phyloP scores from a whole-genome alignment of 2,113 vertebrate species.

The Megaleporinus macrocephalus region DNA sequence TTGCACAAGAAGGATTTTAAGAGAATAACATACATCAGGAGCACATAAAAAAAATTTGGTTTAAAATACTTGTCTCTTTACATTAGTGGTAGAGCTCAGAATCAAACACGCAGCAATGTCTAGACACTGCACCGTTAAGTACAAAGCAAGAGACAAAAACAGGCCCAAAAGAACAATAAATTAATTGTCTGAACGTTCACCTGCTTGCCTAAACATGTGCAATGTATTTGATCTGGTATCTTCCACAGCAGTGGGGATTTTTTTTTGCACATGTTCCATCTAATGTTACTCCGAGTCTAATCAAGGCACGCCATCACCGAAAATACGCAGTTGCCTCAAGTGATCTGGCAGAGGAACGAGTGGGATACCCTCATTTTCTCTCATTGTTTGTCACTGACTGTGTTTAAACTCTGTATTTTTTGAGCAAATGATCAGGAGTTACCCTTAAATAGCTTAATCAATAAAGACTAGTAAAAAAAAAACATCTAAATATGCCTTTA shows the following conservation, averaged over 20 bases:
- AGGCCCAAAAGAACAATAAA: constrained; percentile 62
- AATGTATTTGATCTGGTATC: constrained; percentile 66
- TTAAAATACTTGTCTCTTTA: constrained; percentile 8
- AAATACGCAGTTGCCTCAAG: constrained; percentile 79
- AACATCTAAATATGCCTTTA: not conserved
- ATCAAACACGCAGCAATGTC: constrained; percentile 46
- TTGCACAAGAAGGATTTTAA: not conserved
- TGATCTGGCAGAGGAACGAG: constrained; percentile 73
- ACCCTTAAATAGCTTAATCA: no score
- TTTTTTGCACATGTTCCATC: constrained; percentile 67
- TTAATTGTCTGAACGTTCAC: constrained; percentile 61
- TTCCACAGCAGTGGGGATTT: constrained; percentile 74
- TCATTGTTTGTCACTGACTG: not conserved
- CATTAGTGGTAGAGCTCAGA: constrained; percentile 32
- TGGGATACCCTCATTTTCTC: constrained; percentile 55
- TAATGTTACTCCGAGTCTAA: constrained; percentile 75
- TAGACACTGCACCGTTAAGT: constrained; percentile 53
- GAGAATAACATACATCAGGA: not conserved
- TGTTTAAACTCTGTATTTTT: not conserved
- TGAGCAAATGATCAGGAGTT: not conserved
- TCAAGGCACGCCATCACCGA: constrained; percentile 76
- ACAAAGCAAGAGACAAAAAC: constrained; percentile 25
- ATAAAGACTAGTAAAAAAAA: not conserved
- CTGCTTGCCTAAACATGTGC: constrained; percentile 73
- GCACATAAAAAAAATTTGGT: not conserved